Evolutionary conservation across 2,888 invertebrate genomes (phyloP).

Genomic region (Parelbella ahira): DNA sequence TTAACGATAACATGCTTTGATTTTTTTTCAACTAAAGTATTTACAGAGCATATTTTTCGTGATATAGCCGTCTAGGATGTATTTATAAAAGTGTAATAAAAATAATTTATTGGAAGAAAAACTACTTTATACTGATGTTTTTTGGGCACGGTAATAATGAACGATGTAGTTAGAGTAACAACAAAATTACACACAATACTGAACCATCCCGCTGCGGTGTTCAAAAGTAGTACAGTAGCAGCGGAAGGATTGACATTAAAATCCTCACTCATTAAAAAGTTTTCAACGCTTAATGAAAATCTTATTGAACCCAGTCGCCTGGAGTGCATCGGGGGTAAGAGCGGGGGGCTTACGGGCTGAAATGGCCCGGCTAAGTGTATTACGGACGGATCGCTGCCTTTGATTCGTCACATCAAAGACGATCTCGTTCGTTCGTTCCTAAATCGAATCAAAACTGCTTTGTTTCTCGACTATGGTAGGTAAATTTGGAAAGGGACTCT

Average conservation of each 20-base stretch:
- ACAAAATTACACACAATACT: no score
- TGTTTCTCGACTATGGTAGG: slow-evolving; percentile 63
- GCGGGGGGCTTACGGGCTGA: slow-evolving; percentile 43
- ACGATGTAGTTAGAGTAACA: no score
- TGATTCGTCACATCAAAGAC: slow-evolving; percentile 80
- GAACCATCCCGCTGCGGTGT: no score
- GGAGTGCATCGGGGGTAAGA: slow-evolving; percentile 54
- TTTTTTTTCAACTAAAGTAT: no score
- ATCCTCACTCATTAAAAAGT: slow-evolving; percentile 73
- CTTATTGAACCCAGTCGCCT: slow-evolving; percentile 62
- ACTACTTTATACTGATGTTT: no score
- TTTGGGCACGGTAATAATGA: no score
- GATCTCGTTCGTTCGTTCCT: slow-evolving; percentile 67
- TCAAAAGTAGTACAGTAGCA: slow-evolving; percentile 28
- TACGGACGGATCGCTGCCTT: slow-evolving; percentile 77
- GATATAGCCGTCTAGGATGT: no score
- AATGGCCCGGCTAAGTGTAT: slow-evolving; percentile 78
- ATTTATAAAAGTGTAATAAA: no score
- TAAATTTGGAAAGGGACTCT: slow-evolving; percentile 32
- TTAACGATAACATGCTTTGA: no score
- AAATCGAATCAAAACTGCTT: slow-evolving; percentile 75
- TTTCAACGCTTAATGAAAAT: slow-evolving; percentile 77
- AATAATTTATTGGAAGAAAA: no score
- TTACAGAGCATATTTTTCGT: no score
- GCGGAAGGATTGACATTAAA: slow-evolving; percentile 50